Evolutionary conservation across 2,888 invertebrate genomes (phyloP).

Genomic region (Chloroclysta siterata): DNA sequence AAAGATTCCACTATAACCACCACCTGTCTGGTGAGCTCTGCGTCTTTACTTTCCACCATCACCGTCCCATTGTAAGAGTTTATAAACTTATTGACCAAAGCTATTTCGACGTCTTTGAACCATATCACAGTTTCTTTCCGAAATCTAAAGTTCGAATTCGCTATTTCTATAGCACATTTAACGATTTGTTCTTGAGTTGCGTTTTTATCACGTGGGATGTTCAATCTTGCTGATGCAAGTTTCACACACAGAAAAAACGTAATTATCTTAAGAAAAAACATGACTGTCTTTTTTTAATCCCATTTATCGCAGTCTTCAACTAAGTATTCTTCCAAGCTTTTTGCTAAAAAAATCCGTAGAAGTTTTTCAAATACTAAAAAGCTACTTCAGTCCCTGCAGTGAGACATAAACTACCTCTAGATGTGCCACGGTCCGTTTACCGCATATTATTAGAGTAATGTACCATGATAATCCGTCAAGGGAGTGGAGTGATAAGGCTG

Average conservation of each 20-base stretch:
- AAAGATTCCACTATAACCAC: constrained; percentile 61
- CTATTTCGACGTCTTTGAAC: constrained; percentile 56
- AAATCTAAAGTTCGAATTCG: constrained; percentile 60
- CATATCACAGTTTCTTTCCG: constrained; percentile 55
- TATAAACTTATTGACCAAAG: constrained; percentile 54
- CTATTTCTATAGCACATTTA: constrained; percentile 55
- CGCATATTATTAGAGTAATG: constrained; percentile 38
- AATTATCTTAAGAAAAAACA: constrained; percentile 19
- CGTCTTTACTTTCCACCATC: constrained; percentile 57
- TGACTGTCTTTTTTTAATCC: neutral
- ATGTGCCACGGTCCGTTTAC: constrained; percentile 22
- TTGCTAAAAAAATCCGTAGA: neutral
- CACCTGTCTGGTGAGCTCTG: constrained; percentile 56
- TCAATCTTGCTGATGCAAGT: constrained; percentile 32
- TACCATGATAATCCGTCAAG: constrained; percentile 34
- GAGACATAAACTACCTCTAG: constrained; percentile 18
- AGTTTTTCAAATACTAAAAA: neutral
- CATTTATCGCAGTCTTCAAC: neutral
- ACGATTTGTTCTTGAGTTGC: constrained; percentile 45
- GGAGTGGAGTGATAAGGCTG: constrained; percentile 29
- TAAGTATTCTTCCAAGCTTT: neutral
- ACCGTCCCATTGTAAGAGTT: constrained; percentile 60
- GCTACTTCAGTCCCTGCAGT: constrained; percentile 9
- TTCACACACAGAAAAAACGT: constrained; percentile 30
- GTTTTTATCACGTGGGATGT: constrained; percentile 25